These are phyloP conservation scores for Meandrina meandrites DNA, from an alignment of 92 coral and sea anemone species.

Conservation along the genomic window DNA sequence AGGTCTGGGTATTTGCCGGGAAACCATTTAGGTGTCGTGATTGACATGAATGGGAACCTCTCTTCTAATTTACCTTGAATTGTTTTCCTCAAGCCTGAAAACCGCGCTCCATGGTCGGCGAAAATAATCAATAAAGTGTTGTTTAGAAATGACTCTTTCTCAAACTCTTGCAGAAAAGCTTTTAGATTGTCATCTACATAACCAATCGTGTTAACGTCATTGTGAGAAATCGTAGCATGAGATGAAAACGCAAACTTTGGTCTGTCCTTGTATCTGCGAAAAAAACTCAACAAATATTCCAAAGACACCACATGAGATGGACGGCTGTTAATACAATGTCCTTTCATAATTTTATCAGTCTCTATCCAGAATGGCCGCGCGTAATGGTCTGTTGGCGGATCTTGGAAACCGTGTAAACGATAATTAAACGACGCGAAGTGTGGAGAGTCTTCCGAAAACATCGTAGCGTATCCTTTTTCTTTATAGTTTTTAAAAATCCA, in stretches of 20 bases:
- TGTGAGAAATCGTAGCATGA: constrained; percentile 68
- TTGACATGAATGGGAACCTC: constrained; percentile 79
- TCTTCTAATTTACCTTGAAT: constrained; percentile 92
- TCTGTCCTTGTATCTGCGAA: constrained; percentile 52
- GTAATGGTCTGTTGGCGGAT: constrained; percentile 71
- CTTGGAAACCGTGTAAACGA: constrained; percentile 53
- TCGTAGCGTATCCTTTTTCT: constrained; percentile 63
- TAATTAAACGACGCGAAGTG: constrained; percentile 39
- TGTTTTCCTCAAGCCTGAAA: constrained; percentile 50
- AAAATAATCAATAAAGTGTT: constrained; percentile 69
- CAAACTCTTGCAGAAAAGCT: constrained; percentile 43
- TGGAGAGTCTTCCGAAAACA: constrained; percentile 67
- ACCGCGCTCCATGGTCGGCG: constrained; percentile 88
- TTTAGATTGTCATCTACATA: constrained; percentile 64
- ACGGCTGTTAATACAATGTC: constrained; percentile 48
- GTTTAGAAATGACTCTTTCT: constrained; percentile 52
- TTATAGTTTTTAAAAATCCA: constrained; percentile 76
- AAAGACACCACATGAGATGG: constrained; percentile 62
- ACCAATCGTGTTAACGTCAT: constrained; percentile 50
- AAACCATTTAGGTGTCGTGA: constrained; percentile 82
- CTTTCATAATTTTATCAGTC: background rate
- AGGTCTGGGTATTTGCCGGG: constrained; percentile 55
- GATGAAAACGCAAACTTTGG: constrained; percentile 56
- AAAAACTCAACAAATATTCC: constrained; percentile 57
- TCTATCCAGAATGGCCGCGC: constrained; percentile 65